Evolutionary conservation across 2,797 vertebrate genomes (phyloP), one percentile per base, ranked within the genome.

Genomic region (Myotis vivesi): DNA sequence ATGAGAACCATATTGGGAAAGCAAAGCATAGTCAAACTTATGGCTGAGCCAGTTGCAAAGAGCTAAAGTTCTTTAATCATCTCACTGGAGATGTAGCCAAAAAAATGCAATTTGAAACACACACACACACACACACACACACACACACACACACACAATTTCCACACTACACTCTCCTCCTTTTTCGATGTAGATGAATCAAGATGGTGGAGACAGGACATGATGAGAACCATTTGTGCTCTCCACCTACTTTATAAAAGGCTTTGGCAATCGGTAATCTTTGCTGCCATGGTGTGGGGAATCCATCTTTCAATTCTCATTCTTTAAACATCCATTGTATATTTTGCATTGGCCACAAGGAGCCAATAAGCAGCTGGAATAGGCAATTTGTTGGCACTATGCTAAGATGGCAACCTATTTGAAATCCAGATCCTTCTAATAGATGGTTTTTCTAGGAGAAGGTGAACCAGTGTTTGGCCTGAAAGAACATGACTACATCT

Each of bases 51-150:
- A 25, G 91, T 94, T 97, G 95, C 93, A 95, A 96, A 95, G 85
- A 97, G 64, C 96, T 94, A 15, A 95, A 94, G 81, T 97, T 97
- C 97, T 97, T 97, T 97, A 97, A 97, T 97, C 97, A 97, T 97
- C 94, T 96, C 92, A 79, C 62, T 95, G 87, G 87, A 96, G 92
- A 97, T 94, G 91, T 81, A 96, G 97, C 97, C 92, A 92, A 96
- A 94, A 94, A 95, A 96, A 96, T 94, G 94, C 95, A 96, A 96
- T 97, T 95, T 89, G 95, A 97, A 96, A 64, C 68, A 64, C 79
- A 69, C 23, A 55, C 11, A 44, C 87, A 72, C 80, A 53, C 66
- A 64, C 79, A 69, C 23, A 62, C 11, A 41, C 87, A 79, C 81
- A 81, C 15, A 36, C 17, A 33, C 55, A 69, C 73, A 76, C 84